A percentile compares a stretch with the other conserved stretches of the same genome.
phyloP scores from a whole-genome alignment of 2,888 invertebrate genomes.

The Xylota segnis region DNA sequence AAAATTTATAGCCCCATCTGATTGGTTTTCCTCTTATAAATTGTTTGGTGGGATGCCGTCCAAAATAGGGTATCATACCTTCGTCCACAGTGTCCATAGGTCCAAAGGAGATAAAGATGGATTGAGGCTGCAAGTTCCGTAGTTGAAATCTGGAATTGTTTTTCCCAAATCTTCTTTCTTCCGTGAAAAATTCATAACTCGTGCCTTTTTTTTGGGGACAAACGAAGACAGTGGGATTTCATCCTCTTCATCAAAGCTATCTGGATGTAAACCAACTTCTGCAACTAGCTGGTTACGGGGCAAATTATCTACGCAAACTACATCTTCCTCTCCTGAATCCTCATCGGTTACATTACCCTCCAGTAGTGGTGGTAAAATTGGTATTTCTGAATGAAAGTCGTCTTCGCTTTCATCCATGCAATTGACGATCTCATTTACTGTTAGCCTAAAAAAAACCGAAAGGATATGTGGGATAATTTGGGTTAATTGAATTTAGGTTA shows the following conservation, averaged over 20 bases:
- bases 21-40: too few species aligned
- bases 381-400: background rate
- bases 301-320: constrained; percentile 18
- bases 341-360: constrained; percentile 9
- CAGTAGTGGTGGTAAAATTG: constrained; percentile 31
- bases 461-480: too few species aligned
- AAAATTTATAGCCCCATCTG: background rate
- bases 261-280: constrained; percentile 14
- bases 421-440: constrained; percentile 1
- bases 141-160: constrained; percentile 1
- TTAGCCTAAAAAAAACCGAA: background rate
- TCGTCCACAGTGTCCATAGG: background rate
- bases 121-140: background rate
- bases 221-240: background rate
- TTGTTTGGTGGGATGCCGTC: constrained; percentile 1
- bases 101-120: background rate
- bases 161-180: background rate
- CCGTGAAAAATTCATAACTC: background rate
- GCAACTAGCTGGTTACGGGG: constrained; percentile 14
- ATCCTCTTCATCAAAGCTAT: background rate
- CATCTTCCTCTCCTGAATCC: constrained; percentile 15
- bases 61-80: constrained; percentile 16
- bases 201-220: constrained; percentile 17
- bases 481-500: too few species aligned
- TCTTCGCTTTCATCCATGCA: constrained; percentile 5